phyloP scores from a whole-genome alignment of 2,113 vertebrate genomes.

The Gopherus flavomarginatus region DNA sequence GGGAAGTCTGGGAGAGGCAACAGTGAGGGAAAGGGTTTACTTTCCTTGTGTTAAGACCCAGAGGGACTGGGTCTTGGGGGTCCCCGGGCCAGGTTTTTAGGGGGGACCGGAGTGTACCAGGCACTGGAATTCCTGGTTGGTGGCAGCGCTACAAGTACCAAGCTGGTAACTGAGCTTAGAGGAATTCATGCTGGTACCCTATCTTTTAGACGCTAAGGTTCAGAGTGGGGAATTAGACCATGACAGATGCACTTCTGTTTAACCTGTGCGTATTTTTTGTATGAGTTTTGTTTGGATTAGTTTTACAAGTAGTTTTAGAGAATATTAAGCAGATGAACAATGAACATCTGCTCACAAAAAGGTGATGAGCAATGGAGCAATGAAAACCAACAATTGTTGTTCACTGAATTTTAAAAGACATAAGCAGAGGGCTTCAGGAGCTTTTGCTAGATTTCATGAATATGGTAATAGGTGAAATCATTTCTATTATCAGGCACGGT shows the following conservation, averaged over 20 bases:
- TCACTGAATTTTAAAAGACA: not conserved
- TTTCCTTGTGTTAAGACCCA: no score
- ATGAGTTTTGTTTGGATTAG: not conserved
- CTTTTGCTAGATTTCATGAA: not conserved
- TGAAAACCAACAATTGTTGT: not conserved
- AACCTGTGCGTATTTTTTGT: not conserved
- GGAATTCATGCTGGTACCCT: no score
- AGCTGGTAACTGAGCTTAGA: no score
- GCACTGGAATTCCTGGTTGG: no score
- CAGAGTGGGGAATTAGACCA: no score
- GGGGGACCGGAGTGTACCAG: no score
- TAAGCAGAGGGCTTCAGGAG: not conserved
- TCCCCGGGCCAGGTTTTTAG: no score
- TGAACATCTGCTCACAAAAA: not conserved
- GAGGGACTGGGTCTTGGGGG: no score
- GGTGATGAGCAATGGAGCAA: not conserved
- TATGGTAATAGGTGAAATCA: not conserved
- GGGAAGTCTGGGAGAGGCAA: no score
- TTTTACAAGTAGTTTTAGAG: not conserved
- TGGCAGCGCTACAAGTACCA: no score
- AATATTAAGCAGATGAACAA: not conserved
- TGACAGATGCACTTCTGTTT: not conserved
- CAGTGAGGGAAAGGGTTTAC: no score
- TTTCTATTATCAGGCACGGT: not conserved
- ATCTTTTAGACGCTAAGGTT: no score